Percentiles rank a stretch among this genome's conserved stretches.
Conservation (phyloP, 2,888 invertebrate species). For the Noctua fimbriata region DNA sequence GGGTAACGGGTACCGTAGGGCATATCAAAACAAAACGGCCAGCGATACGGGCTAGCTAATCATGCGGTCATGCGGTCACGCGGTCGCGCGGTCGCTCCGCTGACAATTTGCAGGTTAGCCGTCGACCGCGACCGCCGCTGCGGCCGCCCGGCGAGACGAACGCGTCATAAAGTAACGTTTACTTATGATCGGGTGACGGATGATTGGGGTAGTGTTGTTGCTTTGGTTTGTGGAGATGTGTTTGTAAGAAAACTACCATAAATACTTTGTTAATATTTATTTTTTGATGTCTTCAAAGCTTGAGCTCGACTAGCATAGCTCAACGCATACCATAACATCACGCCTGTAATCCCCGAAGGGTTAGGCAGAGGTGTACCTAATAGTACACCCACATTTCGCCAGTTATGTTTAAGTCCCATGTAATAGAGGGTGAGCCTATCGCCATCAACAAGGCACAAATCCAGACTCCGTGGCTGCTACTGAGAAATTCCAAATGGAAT, state of each 20-base stretch:
- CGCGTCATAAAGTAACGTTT: slow-evolving; percentile 66
- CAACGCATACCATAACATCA: too few species aligned
- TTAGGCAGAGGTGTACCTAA: too few species aligned
- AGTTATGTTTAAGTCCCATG: too few species aligned
- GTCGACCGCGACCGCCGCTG: slow-evolving; percentile 68
- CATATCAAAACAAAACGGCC: slow-evolving; percentile 81
- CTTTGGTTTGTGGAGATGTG: background rate
- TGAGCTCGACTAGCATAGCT: background rate
- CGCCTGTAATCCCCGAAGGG: too few species aligned
- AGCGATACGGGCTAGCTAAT: slow-evolving; percentile 79
- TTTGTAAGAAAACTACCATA: background rate
- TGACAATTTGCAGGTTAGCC: slow-evolving; percentile 83
- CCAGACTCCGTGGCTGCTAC: too few species aligned
- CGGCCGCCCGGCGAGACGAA: slow-evolving; percentile 60
- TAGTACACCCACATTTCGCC: too few species aligned
- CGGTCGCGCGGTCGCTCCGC: slow-evolving; percentile 71
- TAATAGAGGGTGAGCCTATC: too few species aligned
- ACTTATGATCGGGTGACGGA: slow-evolving; percentile 54
- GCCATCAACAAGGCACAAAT: too few species aligned
- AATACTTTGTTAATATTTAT: background rate
- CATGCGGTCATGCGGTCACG: slow-evolving; percentile 77
- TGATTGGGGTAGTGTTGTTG: slow-evolving; percentile 1
- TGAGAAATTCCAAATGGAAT: too few species aligned
- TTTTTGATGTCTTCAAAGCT: background rate
- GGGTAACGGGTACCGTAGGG: slow-evolving; percentile 59